These are phyloP conservation scores for Prunella strophiata DNA, from an alignment of 2,797 vertebrate species.

Conservation along the genomic window DNA sequence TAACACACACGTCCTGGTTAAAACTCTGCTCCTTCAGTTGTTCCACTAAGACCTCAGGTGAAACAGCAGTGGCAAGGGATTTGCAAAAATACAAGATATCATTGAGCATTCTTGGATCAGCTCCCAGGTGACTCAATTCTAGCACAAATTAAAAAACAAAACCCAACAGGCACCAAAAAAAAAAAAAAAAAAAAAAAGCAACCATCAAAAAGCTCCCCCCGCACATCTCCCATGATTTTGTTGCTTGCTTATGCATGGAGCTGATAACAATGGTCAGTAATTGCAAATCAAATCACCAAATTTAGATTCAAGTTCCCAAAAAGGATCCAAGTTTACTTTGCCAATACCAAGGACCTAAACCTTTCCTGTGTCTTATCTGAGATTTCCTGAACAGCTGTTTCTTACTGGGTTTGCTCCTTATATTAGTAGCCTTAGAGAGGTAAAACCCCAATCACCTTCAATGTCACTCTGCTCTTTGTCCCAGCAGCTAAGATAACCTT, in stretches of 20 bases:
- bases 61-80: background rate
- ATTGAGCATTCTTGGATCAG: background rate
- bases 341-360: background rate
- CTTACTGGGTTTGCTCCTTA: background rate
- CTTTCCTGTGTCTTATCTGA: background rate
- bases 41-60: background rate
- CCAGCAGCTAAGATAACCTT: background rate
- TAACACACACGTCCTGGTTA: background rate
- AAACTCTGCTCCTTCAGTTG: background rate
- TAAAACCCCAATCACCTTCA: background rate
- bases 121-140: background rate
- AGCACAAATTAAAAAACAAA: background rate
- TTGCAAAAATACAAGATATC: background rate
- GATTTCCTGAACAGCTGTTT: background rate
- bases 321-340: background rate
- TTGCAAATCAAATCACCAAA: background rate
- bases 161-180: accelerated
- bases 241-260: background rate
- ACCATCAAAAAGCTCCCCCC: background rate
- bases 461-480: background rate
- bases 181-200: background rate
- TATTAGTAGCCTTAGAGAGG: background rate
- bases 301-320: background rate
- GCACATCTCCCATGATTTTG: background rate
- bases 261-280: background rate